Evolutionary conservation across 1,140 invertebrate genomes (phyloP).

Genomic region (Vanessa tameamea): DNA sequence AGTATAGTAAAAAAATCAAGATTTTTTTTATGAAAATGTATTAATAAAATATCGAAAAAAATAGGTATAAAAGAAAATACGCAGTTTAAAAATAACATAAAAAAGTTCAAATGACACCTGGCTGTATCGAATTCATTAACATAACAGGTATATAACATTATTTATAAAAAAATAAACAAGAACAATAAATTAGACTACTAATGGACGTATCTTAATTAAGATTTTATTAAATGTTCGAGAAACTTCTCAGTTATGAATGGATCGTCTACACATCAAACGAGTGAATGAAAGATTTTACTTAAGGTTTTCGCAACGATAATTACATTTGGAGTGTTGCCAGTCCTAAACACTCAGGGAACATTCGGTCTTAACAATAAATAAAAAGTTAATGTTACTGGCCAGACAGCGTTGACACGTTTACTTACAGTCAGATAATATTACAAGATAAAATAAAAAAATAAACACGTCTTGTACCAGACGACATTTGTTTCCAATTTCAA

Average conservation of each 20-base stretch:
- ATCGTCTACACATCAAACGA: conserved; percentile 32
- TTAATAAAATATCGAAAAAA: too few species aligned
- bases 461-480: conserved; percentile 20
- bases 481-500: conserved; percentile 18
- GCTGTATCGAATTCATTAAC: not conserved
- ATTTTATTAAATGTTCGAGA: conserved; percentile 28
- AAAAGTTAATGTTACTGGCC: conserved; percentile 57
- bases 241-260: conserved; percentile 51
- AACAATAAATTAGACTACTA: conserved; percentile 14
- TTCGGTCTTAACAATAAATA: conserved; percentile 59
- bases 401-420: conserved; percentile 69
- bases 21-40: too few species aligned
- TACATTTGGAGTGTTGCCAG: conserved; percentile 54
- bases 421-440: conserved; percentile 50
- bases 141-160: conserved; percentile 14
- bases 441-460: conserved; percentile 45
- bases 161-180: conserved; percentile 6
- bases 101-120: not conserved
- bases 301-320: conserved; percentile 43
- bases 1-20: too few species aligned
- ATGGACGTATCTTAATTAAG: conserved; percentile 11
- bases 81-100: conserved; percentile 1
- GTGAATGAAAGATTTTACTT: conserved; percentile 52
- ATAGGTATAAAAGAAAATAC: too few species aligned
- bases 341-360: conserved; percentile 36